Base-by-base conservation (phyloP, 2,888 invertebrate genomes). In the Minunthozetes semirufus region DNA sequence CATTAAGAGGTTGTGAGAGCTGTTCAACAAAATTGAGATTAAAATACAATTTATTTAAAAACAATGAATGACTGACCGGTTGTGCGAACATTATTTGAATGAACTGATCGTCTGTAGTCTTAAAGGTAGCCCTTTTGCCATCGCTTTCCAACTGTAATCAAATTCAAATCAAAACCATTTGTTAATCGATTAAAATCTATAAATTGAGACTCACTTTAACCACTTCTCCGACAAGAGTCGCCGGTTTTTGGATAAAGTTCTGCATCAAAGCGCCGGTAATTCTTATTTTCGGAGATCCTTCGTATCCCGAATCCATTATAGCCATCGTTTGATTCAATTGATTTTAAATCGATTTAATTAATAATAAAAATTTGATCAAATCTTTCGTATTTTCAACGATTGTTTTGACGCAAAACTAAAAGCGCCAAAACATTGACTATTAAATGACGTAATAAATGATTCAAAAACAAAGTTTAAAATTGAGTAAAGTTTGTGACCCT, bases 51-150 rank as follows among this genome's bases (percentile, higher is more conserved):
- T 17, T 6, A 29, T 27, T 11, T 6, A 17, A 15, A 2, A 13
- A 59, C 15, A 59, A 59, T n/a, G n/a, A 68, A 11, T 48, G 46
- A 73, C 48, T 72, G 0, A 73, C 73, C 22, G 73, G 73, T 61
- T 33, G 59, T 42, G 22, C 11, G 9, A 73, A 61, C 29, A 59
- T 1, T 46, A 63, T 42, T 29, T 73, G 73, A 33, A 73, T 22
- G 46, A 61, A 73, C 17, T 59, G 61, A 29, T 73, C 73, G 15
- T 73, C 73, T 6, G 73, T 73, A 42, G 73, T 73, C 46, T 73
- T 73, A 22, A 73, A 19, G 0, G 73, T 61, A 15, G 59, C 73
- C 33, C 73, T 48, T 42, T 73, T 73, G 56, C 73, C 73, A 42
- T 56, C 59, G 13, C 19, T 48, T 33, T 73, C 73, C n/a, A 73